Evolutionary conservation across 2,797 vertebrate genomes (phyloP), one percentile per base, ranked within the genome.

Genomic region (Gymnopithys bicolor): DNA sequence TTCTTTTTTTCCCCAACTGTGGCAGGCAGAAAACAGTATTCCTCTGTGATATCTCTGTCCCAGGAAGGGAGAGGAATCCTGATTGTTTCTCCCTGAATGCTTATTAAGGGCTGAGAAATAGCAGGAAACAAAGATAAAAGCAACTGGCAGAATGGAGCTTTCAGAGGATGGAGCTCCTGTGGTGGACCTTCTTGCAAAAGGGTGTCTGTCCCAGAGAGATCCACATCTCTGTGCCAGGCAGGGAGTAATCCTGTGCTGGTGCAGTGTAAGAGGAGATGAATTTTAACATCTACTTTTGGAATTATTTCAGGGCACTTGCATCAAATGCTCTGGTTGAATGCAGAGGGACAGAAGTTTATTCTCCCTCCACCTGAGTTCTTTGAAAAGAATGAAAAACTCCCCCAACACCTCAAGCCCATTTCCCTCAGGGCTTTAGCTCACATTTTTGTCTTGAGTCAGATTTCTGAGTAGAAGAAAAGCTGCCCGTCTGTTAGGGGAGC

Each of bases 401-500:
- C 28, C 58, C 7, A 58, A 32, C 7, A 90, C 37, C 60, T 96
- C 4, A 58, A 83, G 43, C 19, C 16, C 15, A 15, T 83, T 97
- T 88, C 53, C 89, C 63, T 96, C 35, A 12, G 79, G 82, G 78
- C 86, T 96, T 96, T 96, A 85, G 76, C 91, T 97, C 17, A 1
- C 77, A 52, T 93, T 92, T 95, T 35, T 28, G 90, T 76, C 73
- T 90, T 80, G 46, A 94, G 74, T 62, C 39, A 91, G 75, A 75
- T 92, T 95, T 75, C 12, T 71, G 70, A 92, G 76, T 56, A 74
- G 89, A 89, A 89, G 66, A 95, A 93, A 66, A 96, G 78, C 83
- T 97, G 71, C 52, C 83, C 79, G 94, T 97, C 92, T 97, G 78
- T 94, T 94, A 87, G 58, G 59, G 87, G 95, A 80, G 80, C 37